phyloP scores from a whole-genome alignment of 1,140 invertebrate genomes.

The Phthorimaea operculella region DNA sequence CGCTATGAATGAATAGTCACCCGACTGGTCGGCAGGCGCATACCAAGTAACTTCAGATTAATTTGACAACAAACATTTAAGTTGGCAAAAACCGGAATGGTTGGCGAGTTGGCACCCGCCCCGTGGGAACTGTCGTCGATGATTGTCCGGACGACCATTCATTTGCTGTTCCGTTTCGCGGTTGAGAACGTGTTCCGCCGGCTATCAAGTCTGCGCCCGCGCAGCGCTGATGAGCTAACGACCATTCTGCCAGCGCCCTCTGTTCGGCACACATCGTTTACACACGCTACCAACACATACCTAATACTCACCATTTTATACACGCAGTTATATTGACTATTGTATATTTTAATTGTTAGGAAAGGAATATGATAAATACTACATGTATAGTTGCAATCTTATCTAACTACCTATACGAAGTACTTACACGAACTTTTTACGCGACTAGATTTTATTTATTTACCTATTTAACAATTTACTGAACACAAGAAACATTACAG shows the following conservation, averaged over 20 bases:
- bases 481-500: too few species aligned
- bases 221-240: not conserved
- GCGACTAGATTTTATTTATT: too few species aligned
- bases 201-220: conserved; percentile 15
- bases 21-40: conserved; percentile 50
- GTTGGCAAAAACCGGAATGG: conserved; percentile 60
- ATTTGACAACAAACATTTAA: conserved; percentile 66
- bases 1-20: conserved; percentile 65
- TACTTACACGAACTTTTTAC: too few species aligned
- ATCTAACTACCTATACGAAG: too few species aligned
- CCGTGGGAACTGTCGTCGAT: conserved; percentile 60
- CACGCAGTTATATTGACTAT: too few species aligned
- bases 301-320: too few species aligned
- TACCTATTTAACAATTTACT: too few species aligned
- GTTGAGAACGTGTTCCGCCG: conserved; percentile 22
- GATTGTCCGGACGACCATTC: conserved; percentile 32
- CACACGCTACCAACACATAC: too few species aligned
- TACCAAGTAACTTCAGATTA: conserved; percentile 61
- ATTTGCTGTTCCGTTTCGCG: conserved; percentile 24
- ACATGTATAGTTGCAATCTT: too few species aligned
- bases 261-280: not conserved
- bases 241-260: not conserved
- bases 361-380: too few species aligned
- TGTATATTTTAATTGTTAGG: too few species aligned
- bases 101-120: conserved; percentile 44